Evolutionary conservation across 2,113 vertebrate species (phyloP), one percentile per base, ranked within the genome.

Genomic region (Callionymus lyra): DNA sequence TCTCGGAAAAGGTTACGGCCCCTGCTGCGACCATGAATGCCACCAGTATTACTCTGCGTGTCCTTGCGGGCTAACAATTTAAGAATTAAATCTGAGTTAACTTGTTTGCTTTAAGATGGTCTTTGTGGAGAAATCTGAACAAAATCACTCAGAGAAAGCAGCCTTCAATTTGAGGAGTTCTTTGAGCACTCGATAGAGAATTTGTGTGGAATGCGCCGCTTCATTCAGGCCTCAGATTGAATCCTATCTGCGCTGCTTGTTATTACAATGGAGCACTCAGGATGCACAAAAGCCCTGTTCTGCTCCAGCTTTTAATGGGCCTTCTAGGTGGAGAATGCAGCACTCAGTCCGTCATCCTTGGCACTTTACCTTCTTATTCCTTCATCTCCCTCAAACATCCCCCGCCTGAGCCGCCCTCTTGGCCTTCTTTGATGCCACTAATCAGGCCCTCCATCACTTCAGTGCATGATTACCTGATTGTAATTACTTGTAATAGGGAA

Each of bases 201-300:
- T 67, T 67, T 53, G 49, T 51, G 33, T 32, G 61, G 52, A 63
- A 64, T 38, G 47, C 36, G 12, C 36, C 6, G 13, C 47, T 53
- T 59, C 56, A 71, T 70, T 69, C 60, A 63, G 62, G 18, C 47
- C 47, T 18, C 15, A 46, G 66, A 72, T 54, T 66, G 61, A 66
- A 59, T 69, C 65, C 56, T 38, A 52, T 75, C 59, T 71, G 58
- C 12, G 36, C 59, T 67, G 61, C 74, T 75, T 66, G 62, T 74
- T 65, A 54, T 56, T 75, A 80, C 68, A 74, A 72, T 68, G 47
- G 70, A 74, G 35, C 76, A 70, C 76, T 84, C 65, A 53, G 50
- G 60, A 47, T 56, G 50, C 62, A 77, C 63, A 77, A 78, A 76
- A 64, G 41, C 44, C 34, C 47, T 79, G 65, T 72, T 56, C 54